A percentile compares a stretch with the other conserved stretches of the same genome.
Evolutionary conservation across 2,888 invertebrate species (phyloP).

Genomic region (Orgyia antiqua): DNA sequence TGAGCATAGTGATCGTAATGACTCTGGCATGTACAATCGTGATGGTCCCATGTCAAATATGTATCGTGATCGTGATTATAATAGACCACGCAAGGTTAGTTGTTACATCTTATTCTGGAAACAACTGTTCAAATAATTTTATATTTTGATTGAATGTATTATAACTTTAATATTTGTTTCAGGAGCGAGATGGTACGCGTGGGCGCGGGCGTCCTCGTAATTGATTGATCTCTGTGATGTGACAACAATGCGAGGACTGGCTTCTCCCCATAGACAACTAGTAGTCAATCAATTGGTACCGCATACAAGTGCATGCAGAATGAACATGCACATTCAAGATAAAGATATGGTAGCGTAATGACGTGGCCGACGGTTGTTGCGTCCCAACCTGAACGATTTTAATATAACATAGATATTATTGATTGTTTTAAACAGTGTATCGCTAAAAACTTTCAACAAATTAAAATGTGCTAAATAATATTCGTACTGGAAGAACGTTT

Average conservation of each 20-base stretch:
- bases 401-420: slow-evolving; percentile 65
- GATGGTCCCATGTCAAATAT: slow-evolving; percentile 36
- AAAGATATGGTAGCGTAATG: slow-evolving; percentile 31
- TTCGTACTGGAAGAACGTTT: slow-evolving; percentile 74
- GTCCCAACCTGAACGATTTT: slow-evolving; percentile 65
- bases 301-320: slow-evolving; percentile 52
- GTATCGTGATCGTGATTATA: slow-evolving; percentile 64
- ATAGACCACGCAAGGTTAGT: slow-evolving; percentile 61
- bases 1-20: slow-evolving; percentile 40
- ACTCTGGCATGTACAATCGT: slow-evolving; percentile 26
- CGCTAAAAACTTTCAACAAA: slow-evolving; percentile 73
- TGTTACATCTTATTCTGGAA: too few relatives aligned
- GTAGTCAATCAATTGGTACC: slow-evolving; percentile 70
- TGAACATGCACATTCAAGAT: slow-evolving; percentile 40
- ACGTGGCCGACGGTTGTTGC: slow-evolving; percentile 50
- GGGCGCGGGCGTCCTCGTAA: slow-evolving; percentile 70
- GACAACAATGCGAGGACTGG: slow-evolving; percentile 63
- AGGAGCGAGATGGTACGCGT: slow-evolving; percentile 70
- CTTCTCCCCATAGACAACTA: slow-evolving; percentile 77
- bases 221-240: slow-evolving; percentile 45
- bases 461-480: slow-evolving; percentile 72
- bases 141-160: too few relatives aligned
- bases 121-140: too few relatives aligned
- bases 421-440: slow-evolving; percentile 76
- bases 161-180: slow-evolving; percentile 40